A percentile compares a stretch with the other conserved stretches of the same genome.
These are phyloP conservation scores for Perodicticus potto DNA, from an alignment of 2,797 vertebrate species.

Conservation along the genomic window DNA sequence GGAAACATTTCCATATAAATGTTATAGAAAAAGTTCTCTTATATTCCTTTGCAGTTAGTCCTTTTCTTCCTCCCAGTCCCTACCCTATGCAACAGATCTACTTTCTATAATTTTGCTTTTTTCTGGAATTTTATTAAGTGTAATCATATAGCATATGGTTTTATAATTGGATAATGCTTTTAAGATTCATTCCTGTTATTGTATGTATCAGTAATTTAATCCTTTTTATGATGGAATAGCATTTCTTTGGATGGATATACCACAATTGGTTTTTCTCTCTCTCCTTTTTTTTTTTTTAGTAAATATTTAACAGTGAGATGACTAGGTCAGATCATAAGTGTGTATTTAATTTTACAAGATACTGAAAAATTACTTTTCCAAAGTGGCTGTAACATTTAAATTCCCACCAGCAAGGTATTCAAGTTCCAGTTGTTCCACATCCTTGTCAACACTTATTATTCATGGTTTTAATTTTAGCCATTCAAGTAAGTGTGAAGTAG, in stretches of 20 bases:
- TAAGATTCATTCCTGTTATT: neutral
- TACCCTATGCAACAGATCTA: neutral
- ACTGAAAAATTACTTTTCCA: neutral
- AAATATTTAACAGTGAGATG: neutral
- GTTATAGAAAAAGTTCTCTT: neutral
- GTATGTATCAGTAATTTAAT: neutral
- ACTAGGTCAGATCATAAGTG: neutral
- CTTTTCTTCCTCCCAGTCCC: neutral
- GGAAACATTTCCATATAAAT: neutral
- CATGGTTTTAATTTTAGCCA: neutral
- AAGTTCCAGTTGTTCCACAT: neutral
- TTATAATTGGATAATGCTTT: neutral
- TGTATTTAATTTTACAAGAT: slow-evolving; percentile 16
- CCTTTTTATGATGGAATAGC: neutral
- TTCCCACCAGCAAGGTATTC: neutral
- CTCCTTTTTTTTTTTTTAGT: neutral
- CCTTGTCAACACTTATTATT: neutral
- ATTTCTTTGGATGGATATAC: neutral
- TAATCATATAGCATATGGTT: neutral
- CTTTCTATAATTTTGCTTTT: neutral
- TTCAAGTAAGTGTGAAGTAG: neutral
- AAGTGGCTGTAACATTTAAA: neutral
- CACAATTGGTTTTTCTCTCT: neutral
- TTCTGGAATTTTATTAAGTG: slow-evolving; percentile 21
- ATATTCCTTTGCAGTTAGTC: neutral